Base-by-base conservation (phyloP, 2,888 invertebrate genomes). In the Cataglyphis rosenhaueri region DNA sequence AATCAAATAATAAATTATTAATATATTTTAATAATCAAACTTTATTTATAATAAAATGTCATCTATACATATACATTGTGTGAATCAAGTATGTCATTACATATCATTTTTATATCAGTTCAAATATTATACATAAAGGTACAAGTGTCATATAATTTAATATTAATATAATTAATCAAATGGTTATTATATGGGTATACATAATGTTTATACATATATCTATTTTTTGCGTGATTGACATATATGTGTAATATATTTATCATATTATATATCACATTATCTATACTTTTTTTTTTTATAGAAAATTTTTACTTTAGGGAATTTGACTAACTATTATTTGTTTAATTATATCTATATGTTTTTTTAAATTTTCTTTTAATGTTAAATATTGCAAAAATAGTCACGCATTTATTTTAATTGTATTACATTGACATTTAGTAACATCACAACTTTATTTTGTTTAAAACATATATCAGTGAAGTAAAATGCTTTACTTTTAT, bases 1-100 rank as follows among this genome's bases (percentile, higher is more conserved):
- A 92, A 92, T 92, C 85, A 92, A 91, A 91, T 91, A 91, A 41
- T 25, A 25, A 25, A 92, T 92, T 84, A 90, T 91, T 86, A 75
- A 90, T 92, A 90, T 84, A 85, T 88, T 91, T 89, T 87, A 91
- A 86, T 87, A 87, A 91, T 91, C 84, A 61, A 41, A 89, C 86
- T 89, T 89, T 84, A 82, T 87, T 91, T 91, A 88, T 61, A 73
- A 88, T 88, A 89, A 89, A 87, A 86, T 89, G 91, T 89, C 65
- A 86, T 83, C 86, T 86, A 78, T 88, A 90, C 82, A 75, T 86
- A 88, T 86, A 85, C 76, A 83, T 83, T 82, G 6, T 32, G 32
- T 32, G 32, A 32, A 32, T 32, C 32, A 32, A 32, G 62, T 85
- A 68, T 79, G 76, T 79, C 61, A 32, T 64, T 76, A 70, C 44